Evolutionary conservation across 2,888 invertebrate species (phyloP), one percentile per base, ranked within the genome.

Genomic region (Odontocerum albicorne): DNA sequence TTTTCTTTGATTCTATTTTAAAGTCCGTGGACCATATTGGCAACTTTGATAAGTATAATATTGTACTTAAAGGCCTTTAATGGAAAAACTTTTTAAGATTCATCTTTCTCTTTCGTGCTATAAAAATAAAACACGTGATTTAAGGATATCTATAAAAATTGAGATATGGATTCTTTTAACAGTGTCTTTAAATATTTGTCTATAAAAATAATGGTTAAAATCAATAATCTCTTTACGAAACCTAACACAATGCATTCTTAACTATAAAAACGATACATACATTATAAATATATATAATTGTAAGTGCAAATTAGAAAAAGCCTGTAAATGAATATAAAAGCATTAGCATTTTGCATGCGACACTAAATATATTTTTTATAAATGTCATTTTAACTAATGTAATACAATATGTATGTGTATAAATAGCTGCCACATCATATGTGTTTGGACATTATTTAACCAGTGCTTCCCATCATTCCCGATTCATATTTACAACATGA

Each of bases 61-160:
- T 55, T 55, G 54, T 55, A 55, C 54, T 55, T 17, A 19, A 52
- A 46, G 51, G 51, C 51, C 38, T 51, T 51, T 35, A 27, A 36
- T 38, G 21, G 40, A 42, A 17, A 42, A 50, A 13, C 40, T 43
- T 16, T 43, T 43, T 22, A n/a, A 43, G 21, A 22, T 27, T 35
- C 12, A 35, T 7, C 15, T 15, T 35, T 35, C 32, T 10, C 27
- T 12, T 47, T 47, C 27, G 38, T 49, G 22, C 49, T 40, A 27
- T 45, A 45, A 52, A 52, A 45, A 39, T 36, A 52, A 52, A 45
- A 38, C 10, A 58, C 50, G 32, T 60, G 59, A 60, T 59, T 59
- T 54, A 54, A 43, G 13, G n/a, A n/a, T 51, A 20, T 33, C 49
- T 58, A 36, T 40, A 46, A 44, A 21, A 46, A 35, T 27, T 27